These are phyloP conservation scores for Zaprionus capensis DNA, from an alignment of 1,140 invertebrate species.

Conservation along the genomic window DNA sequence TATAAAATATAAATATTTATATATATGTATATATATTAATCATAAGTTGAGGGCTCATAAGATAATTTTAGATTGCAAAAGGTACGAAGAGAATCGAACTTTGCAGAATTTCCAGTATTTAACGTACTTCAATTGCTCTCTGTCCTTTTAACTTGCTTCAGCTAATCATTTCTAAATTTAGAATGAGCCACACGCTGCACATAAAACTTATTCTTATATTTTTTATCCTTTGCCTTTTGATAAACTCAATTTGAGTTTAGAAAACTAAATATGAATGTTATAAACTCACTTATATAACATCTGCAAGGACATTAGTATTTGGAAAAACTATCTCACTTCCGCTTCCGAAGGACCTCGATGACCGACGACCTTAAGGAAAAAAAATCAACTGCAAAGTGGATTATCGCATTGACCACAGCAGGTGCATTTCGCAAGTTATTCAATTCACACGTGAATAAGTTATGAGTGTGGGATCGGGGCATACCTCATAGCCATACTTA, in stretches of 20 bases:
- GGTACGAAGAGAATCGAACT: too few species aligned
- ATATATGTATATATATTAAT: too few species aligned
- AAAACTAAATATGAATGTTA: not conserved
- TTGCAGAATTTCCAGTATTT: too few species aligned
- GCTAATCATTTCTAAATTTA: too few species aligned
- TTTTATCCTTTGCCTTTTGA: not conserved
- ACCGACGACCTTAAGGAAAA: not conserved
- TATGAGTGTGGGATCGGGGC: not conserved
- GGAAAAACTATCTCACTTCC: not conserved
- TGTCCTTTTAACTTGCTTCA: too few species aligned
- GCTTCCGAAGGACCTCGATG: not conserved
- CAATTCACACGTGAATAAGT: conserved; percentile 12
- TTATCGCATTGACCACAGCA: not conserved
- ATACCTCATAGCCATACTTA: not conserved
- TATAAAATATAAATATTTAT: too few species aligned
- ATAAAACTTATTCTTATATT: too few species aligned
- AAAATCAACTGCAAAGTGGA: not conserved
- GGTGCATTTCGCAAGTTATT: not conserved
- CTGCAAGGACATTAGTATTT: not conserved
- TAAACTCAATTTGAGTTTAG: not conserved
- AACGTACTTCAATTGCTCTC: too few species aligned
- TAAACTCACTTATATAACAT: not conserved
- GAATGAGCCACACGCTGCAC: too few species aligned
- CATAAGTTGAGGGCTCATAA: too few species aligned
- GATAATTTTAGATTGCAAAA: too few species aligned